phyloP scores from a whole-genome alignment of 1,140 invertebrate species.

The Heliconius melpomene region DNA sequence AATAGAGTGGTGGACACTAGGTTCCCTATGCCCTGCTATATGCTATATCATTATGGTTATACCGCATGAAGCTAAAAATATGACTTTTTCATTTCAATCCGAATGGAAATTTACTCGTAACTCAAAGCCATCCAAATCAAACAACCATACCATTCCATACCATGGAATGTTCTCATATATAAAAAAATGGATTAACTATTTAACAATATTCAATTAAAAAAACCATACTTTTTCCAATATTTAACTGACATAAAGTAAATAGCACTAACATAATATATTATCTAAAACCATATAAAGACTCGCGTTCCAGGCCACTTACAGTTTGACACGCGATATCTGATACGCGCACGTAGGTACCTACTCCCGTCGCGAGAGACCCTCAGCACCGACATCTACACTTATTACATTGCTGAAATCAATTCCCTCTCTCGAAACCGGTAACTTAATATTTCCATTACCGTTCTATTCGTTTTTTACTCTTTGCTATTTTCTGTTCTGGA shows the following conservation, averaged over 20 bases:
- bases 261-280: too few species aligned
- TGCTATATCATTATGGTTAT: neutral
- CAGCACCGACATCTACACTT: conserved; percentile 46
- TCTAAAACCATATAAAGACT: conserved; percentile 14
- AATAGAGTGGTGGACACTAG: too few species aligned
- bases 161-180: too few species aligned
- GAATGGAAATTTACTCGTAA: too few species aligned
- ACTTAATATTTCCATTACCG: conserved; percentile 62
- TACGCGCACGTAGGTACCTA: conserved; percentile 35
- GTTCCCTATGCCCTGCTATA: neutral
- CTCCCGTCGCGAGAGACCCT: conserved; percentile 44
- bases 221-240: neutral
- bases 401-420: conserved; percentile 67
- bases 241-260: neutral
- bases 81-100: too few species aligned
- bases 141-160: too few species aligned
- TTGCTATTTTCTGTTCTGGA: conserved; percentile 17
- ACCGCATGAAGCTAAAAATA: neutral
- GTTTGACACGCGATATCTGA: conserved; percentile 45
- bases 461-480: conserved; percentile 43
- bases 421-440: conserved; percentile 58
- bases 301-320: neutral
- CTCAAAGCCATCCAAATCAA: too few species aligned
- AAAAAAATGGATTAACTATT: too few species aligned
- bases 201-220: too few species aligned